phyloP scores from a whole-genome alignment of 2,888 invertebrate genomes.

The Eristalis intricaria region DNA sequence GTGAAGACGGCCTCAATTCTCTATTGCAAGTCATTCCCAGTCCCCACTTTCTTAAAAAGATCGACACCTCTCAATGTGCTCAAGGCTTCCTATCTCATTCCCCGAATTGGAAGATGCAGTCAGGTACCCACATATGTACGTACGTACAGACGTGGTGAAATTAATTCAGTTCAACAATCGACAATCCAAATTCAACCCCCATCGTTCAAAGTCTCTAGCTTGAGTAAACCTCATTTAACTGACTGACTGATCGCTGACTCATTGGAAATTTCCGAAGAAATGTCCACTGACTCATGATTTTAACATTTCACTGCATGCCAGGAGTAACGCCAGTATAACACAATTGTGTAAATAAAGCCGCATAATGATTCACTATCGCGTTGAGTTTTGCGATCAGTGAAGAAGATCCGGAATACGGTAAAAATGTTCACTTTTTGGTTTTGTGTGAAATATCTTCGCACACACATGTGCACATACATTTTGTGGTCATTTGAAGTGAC shows the following conservation, averaged over 20 bases:
- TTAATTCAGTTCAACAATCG: background rate
- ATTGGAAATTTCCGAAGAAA: background rate
- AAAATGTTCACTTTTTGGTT: background rate
- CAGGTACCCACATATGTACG: background rate
- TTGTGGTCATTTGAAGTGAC: background rate
- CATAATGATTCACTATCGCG: background rate
- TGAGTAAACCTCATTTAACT: background rate
- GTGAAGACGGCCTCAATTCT: no score
- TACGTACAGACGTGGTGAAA: background rate
- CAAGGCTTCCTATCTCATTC: no score
- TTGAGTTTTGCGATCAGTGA: background rate
- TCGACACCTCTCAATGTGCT: no score
- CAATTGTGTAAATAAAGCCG: background rate
- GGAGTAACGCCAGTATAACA: background rate
- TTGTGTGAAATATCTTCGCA: background rate
- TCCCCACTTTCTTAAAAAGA: no score
- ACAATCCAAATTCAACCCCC: no score
- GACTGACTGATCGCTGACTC: background rate
- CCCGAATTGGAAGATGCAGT: background rate
- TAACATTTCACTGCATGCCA: background rate
- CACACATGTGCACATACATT: background rate
- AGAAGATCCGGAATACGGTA: background rate
- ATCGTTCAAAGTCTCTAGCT: background rate
- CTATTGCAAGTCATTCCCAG: no score
- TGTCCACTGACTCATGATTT: background rate